Conservation (phyloP, 2,888 invertebrate species). For the Timandra comae region DNA sequence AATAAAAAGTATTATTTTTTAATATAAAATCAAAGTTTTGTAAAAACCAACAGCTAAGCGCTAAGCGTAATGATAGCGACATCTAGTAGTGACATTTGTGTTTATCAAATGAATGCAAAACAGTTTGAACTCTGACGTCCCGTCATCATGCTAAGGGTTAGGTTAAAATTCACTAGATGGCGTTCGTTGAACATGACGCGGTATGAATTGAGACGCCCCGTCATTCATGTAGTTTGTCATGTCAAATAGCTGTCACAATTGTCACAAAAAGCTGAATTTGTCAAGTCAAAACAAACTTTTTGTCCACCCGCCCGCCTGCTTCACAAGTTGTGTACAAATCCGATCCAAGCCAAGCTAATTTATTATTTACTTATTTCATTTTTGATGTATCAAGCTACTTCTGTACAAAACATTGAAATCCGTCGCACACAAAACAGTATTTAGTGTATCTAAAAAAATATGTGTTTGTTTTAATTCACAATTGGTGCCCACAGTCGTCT, state of each 20-base stretch:
- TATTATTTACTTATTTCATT: conserved; percentile 64
- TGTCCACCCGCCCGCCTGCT: background rate
- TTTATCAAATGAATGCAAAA: too few relatives aligned
- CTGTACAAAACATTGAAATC: too few relatives aligned
- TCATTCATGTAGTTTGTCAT: conserved; percentile 29
- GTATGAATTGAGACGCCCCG: background rate
- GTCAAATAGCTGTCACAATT: conserved; percentile 28
- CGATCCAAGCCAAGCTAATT: conserved; percentile 71
- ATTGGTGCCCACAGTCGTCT: conserved; percentile 45
- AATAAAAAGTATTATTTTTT: background rate
- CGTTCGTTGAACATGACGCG: conserved; percentile 25
- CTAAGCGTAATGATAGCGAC: conserved; percentile 28
- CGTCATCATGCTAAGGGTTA: too few relatives aligned
- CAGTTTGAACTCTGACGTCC: too few relatives aligned
- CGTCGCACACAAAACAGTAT: conserved; percentile 28
- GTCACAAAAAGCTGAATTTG: conserved; percentile 1
- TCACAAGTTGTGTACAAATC: conserved; percentile 62
- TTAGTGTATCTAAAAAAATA: conserved; percentile 42
- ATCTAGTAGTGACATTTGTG: conserved; percentile 40
- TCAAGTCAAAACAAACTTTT: background rate
- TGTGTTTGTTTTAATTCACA: conserved; percentile 52
- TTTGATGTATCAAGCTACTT: too few relatives aligned
- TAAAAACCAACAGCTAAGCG: too few relatives aligned
- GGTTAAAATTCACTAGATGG: conserved; percentile 51
- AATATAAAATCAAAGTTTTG: too few relatives aligned